Base-by-base conservation (phyloP, 2,113 vertebrate species). In the Bos indicus region DNA sequence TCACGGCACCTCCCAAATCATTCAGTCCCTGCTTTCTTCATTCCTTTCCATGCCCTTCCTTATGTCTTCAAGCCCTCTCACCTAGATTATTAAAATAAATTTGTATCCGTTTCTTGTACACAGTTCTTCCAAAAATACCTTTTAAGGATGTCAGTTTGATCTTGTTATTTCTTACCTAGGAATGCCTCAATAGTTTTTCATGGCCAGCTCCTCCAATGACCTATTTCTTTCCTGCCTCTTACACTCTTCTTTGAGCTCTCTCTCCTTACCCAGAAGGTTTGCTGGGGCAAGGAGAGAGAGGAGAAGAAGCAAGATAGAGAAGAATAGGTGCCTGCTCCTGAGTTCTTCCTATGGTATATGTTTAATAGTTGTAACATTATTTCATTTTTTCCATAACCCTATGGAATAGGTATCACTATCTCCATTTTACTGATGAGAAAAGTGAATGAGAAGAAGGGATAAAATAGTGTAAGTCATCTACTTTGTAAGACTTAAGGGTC, bases 381-480 rank as follows among this genome's bases (percentile, higher is more conserved):
- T 57, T 48, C 48, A 83, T 78, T 64, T 71, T 89, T 71, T 95
- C 30, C 86, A 93, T 80, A 43, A 60, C 25, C 30, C 48, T 56
- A n/a, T 40, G 17, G 54, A 8, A 43, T 83, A 77, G 43, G 28
- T 43, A 84, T 16, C 46, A 17, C 40, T 81, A 14, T 23, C 78
- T 96, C 48, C 46, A 78, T 64, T 92, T 90, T 30, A 67, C 43
- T 64, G 19, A 88, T 67, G 6, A 54, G 57, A 80, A 90, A 81
- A 74, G 48, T 12, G 30, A 67, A 48, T 90, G 13, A 19, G 87
- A n/a, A 52, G 6, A 95, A 87, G 40, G 17, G 33, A 36, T 86
- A 86, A 56, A 74, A 67, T 77, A 95, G 25, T 64, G 28, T 40
- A 57, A 40, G 8, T 57, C 54, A 86, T 19, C 43, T 25, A 36